Evolutionary conservation across 2,113 vertebrate species (phyloP), one percentile per base, ranked within the genome.

Genomic region (Nematolebias whitei): DNA sequence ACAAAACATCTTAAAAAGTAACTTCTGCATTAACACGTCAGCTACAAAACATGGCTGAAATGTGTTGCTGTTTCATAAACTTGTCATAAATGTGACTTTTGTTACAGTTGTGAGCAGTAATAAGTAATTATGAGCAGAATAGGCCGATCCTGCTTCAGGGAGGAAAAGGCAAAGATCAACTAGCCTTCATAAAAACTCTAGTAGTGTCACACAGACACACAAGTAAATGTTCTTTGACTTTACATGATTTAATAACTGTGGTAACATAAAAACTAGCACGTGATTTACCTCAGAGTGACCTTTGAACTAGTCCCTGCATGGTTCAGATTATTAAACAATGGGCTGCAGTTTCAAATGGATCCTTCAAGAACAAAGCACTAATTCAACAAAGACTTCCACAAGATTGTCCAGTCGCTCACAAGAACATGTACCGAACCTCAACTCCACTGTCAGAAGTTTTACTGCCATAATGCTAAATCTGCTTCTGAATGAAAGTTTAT

Each of bases 1-100:
- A 83, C 91, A 90, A 95, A 95, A 95, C 94, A 89, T 86, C 80
- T 82, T 60, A 77, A 41, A 29, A 54, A 45, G 35, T 83, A 88
- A 86, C 88, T 20, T 48, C 61, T 74, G 45, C 39, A 64, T 69
- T 39, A 49, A 54, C 58, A 74, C 39, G 20, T 45, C 53, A 74
- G 51, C 12, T 12, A 45, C n/a, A 45, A n/a, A 24, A 60, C 19
- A 79, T 20, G 38, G 39, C 59, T 18, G 23, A 5, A 59, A 15
- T 67, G 50, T 68, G 38, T 26, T 40, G 16, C 20, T 19, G n/a
- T 26, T 65, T 57, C n/a, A 41, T 29, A 47, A 50, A 24, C 32
- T 6, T 41, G 3, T 43, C 53, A 38, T 23, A 38, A 19, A 53
- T 5, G 14, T 23, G 6, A n/a, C n/a, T 41, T 40, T 19, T 39